Percentiles rank a stretch among this genome's conserved stretches.
Conservation (phyloP, 2,113 vertebrate species). For the Chamaetylas fuelleborni region DNA sequence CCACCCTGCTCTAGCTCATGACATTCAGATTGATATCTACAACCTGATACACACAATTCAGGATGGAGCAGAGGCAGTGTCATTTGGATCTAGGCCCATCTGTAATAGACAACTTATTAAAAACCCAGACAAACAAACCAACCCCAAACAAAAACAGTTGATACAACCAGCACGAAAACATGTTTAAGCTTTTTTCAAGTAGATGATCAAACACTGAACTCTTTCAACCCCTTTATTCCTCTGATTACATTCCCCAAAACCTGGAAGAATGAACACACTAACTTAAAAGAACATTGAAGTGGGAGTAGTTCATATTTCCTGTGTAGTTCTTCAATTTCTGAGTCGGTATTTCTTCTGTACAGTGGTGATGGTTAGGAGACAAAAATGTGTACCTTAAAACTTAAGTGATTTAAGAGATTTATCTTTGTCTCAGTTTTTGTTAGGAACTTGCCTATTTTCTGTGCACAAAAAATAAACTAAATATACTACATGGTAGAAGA, state of each 20-base stretch:
- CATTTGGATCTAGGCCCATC: neutral
- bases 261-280: neutral
- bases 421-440: neutral
- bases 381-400: neutral
- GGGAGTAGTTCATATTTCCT: neutral
- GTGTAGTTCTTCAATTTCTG: neutral
- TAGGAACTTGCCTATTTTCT: neutral
- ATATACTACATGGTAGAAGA: neutral
- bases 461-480: neutral
- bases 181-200: neutral
- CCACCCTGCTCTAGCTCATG: neutral
- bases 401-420: neutral
- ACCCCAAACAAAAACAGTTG: neutral
- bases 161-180: neutral
- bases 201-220: neutral
- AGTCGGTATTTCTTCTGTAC: neutral
- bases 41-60: neutral
- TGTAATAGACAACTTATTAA: neutral
- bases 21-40: conserved; percentile 18
- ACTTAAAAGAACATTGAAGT: neutral
- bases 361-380: neutral
- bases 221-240: neutral
- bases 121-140: neutral
- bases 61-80: neutral
- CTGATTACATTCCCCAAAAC: neutral